Evolutionary conservation across 2,113 vertebrate genomes (phyloP).

Genomic region (Tragelaphus imberbis): DNA sequence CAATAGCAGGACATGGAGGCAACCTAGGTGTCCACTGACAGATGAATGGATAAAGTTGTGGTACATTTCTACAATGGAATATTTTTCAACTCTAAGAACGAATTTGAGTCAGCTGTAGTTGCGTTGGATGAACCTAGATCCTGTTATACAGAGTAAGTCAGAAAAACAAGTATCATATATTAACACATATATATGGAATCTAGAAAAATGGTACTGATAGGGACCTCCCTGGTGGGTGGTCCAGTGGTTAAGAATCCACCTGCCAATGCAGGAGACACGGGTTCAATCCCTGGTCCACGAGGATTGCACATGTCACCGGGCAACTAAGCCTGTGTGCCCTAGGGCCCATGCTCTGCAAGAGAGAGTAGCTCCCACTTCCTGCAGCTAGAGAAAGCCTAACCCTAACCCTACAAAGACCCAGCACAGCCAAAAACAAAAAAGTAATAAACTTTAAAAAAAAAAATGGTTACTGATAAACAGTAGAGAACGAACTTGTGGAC

Average conservation of each 20-base stretch:
- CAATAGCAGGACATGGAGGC: background rate
- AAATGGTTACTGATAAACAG: background rate
- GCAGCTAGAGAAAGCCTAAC: background rate
- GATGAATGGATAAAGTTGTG: background rate
- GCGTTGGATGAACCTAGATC: background rate
- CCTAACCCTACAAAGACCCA: background rate
- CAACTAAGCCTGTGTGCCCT: background rate
- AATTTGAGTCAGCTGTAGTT: background rate
- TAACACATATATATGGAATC: background rate
- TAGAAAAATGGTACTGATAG: background rate
- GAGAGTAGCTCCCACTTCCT: background rate
- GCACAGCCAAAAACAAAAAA: background rate
- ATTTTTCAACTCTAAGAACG: background rate
- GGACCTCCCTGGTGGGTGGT: rapidly evolving
- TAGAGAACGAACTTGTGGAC: background rate
- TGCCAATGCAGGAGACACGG: background rate
- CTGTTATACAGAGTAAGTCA: background rate
- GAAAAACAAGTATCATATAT: background rate
- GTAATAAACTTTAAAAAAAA: background rate
- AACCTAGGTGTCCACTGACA: too few relatives aligned
- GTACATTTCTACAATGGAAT: background rate
- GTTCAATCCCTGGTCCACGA: background rate
- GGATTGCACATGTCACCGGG: background rate
- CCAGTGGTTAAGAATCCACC: background rate
- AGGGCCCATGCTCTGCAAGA: background rate